A percentile compares a stretch with the other conserved stretches of the same genome.
phyloP scores from a whole-genome alignment of 2,113 vertebrate species.

The Fregata magnificens region DNA sequence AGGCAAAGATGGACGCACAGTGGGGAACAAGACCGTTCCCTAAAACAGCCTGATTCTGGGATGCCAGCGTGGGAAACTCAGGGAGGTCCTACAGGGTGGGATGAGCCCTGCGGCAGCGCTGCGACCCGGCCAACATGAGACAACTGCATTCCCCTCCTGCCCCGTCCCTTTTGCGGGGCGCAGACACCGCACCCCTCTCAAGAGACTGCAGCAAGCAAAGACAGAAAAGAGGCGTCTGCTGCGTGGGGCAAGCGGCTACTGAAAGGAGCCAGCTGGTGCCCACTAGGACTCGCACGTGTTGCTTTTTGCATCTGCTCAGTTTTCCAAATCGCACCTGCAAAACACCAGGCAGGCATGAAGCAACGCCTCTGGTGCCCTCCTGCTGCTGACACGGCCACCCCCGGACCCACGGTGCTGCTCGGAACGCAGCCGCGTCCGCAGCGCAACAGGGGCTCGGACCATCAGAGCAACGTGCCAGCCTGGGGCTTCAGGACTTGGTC shows the following conservation, averaged over 20 bases:
- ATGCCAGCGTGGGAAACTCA: accelerated
- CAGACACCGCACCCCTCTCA: accelerated
- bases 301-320: not conserved
- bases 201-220: not conserved
- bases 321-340: not conserved
- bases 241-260: not conserved
- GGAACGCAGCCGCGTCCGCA: not conserved
- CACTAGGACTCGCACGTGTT: not conserved
- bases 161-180: accelerated
- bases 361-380: not conserved
- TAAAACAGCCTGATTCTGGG: not conserved
- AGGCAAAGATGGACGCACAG: not conserved
- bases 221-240: not conserved
- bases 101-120: not conserved
- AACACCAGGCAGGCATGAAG: not conserved
- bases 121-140: accelerated
- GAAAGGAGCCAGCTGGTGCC: not conserved
- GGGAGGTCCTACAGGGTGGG: not conserved
- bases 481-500: not conserved
- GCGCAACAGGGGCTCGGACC: not conserved
- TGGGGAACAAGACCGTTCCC: accelerated
- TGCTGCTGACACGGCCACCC: not conserved
- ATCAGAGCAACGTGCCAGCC: accelerated
- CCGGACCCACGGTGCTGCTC: accelerated
- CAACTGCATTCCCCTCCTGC: accelerated